phyloP scores from a whole-genome alignment of 2,888 invertebrate species.

The Nasonovia ribisnigri region DNA sequence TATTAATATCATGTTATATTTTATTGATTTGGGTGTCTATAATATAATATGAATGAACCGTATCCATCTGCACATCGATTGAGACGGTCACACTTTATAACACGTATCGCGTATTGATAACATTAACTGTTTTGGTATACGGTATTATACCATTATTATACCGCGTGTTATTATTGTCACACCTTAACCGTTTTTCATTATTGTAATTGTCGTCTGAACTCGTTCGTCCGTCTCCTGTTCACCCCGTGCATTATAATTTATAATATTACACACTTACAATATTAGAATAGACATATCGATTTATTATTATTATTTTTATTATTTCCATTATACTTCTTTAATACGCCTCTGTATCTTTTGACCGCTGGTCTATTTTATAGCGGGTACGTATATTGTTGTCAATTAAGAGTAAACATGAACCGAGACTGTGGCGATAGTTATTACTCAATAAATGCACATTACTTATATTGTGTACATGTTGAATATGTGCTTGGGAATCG shows the following conservation, averaged over 20 bases:
- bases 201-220: neutral
- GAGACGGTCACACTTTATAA: neutral
- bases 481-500: neutral
- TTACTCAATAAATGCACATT: neutral
- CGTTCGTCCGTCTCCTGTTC: neutral
- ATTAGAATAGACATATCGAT: neutral
- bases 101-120: neutral
- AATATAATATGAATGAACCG: neutral
- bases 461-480: neutral
- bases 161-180: neutral
- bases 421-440: neutral
- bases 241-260: neutral
- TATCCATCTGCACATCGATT: neutral
- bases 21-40: neutral
- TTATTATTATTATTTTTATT: neutral
- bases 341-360: neutral
- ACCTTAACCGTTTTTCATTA: neutral
- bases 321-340: constrained; percentile 1
- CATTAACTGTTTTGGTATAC: neutral
- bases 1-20: neutral
- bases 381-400: neutral
- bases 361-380: neutral
- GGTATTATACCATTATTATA: neutral
- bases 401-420: constrained; percentile 3
- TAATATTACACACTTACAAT: neutral